Base-by-base conservation (phyloP, 2,113 vertebrate genomes). In the Bettongia penicillata region DNA sequence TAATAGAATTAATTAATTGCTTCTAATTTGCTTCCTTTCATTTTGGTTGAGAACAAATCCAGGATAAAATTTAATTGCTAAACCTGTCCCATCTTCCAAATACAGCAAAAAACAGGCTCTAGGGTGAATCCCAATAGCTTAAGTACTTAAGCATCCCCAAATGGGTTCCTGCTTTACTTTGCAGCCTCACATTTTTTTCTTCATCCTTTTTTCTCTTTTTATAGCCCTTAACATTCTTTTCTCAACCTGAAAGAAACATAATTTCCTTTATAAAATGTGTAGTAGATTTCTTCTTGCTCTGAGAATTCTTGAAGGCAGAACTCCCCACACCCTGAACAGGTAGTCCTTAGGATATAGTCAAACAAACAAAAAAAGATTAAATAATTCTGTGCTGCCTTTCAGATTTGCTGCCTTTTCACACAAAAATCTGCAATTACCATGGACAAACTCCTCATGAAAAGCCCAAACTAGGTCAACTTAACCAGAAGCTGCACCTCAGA, bases 371-470 rank as follows among this genome's bases (percentile, higher is more conserved):
- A 84, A 84, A 84, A 84, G 14, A 43, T 84, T 8, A 23, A 84
- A 19, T 43, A 91, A 11, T 53, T 4, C 51, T 3, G 1, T 10
- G 19, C n/a, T 95, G 49, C 53, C 8, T 91, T 6, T 49, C 61
- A 55, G 19, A 22, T 89, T 47, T 24, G n/a, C 22, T 89, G 43
- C 16, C 16, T 77, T 77, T 91, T 92, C 47, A 61, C 37, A 52
- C n/a, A 89, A 93, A 90, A 49, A 51, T 90, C 25, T 91, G 19
- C 16, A 53, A 2, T 94, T 50, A 55, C 10, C 22, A 48, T 26
- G 51, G 9, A 91, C 57, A 92, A 92, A 92, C 91, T 84, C 84
- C 93, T 91, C 77, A 92, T n/a, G 92, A 93, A 94, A 94, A 37
- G 10, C 8, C 89, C 61, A 93, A 91, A 37, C 19, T 52, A 93